Conservation (phyloP, 2,113 vertebrate species). For the Romanogobio albipinnatus region DNA sequence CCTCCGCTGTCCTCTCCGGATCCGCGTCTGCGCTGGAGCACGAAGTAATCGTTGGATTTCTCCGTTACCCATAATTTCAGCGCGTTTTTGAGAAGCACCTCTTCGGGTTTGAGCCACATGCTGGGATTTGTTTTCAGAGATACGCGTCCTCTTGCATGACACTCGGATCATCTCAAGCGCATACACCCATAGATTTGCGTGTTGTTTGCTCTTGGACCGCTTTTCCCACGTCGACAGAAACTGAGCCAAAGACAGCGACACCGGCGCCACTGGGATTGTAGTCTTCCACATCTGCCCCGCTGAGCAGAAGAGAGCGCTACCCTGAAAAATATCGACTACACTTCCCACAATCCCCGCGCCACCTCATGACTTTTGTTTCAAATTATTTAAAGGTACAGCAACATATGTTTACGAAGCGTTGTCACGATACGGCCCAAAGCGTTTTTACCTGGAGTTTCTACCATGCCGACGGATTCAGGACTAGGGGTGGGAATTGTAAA, state of each 20-base stretch:
- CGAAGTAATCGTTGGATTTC: conserved; percentile 91
- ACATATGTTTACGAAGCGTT: neutral
- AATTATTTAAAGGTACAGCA: conserved; percentile 40
- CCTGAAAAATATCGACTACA: neutral
- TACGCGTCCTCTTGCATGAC: conserved; percentile 63
- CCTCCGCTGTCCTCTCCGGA: conserved; percentile 90
- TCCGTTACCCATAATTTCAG: conserved; percentile 95
- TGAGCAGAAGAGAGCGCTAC: no score
- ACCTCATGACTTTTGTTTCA: neutral
- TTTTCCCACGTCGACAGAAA: conserved; percentile 84
- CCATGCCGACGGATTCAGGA: neutral
- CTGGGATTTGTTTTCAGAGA: conserved; percentile 55
- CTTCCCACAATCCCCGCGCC: conserved; percentile 30
- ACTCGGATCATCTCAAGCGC: conserved; percentile 53
- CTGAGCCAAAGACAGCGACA: conserved; percentile 71
- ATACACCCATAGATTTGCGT: conserved; percentile 54
- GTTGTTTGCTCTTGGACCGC: conserved; percentile 49
- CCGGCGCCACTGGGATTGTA: conserved; percentile 75
- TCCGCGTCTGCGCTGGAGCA: conserved; percentile 91
- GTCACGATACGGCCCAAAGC: neutral
- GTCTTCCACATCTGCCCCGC: conserved; percentile 56
- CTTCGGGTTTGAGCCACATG: conserved; percentile 97
- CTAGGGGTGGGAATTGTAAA: neutral
- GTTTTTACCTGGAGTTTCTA: neutral
- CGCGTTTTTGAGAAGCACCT: conserved; percentile 94